phyloP scores from a whole-genome alignment of 2,888 invertebrate genomes.

The Hypselothyrea guttata region DNA sequence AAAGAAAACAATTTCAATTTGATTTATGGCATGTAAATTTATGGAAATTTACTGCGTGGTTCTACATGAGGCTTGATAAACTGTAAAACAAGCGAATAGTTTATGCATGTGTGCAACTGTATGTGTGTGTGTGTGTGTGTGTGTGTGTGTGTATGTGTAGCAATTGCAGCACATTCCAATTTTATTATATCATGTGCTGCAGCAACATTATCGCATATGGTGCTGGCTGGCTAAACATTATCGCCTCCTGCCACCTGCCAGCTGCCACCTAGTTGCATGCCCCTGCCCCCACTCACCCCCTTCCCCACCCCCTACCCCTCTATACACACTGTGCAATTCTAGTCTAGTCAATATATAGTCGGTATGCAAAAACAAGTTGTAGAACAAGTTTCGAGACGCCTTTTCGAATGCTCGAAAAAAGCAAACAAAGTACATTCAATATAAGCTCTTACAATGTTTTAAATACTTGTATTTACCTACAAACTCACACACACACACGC shows the following conservation, averaged over 20 bases:
- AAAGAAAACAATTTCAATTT: conserved; percentile 62
- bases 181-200: conserved; percentile 72
- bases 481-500: conserved; percentile 20
- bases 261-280: conserved; percentile 2
- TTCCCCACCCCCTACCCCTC: not conserved
- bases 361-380: conserved; percentile 76
- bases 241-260: conserved; percentile 32
- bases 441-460: conserved; percentile 41
- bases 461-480: conserved; percentile 29
- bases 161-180: conserved; percentile 70
- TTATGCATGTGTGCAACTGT: conserved; percentile 19
- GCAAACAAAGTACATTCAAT: too few relatives aligned
- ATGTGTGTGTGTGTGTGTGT: not conserved
- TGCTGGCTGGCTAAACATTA: conserved; percentile 51
- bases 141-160: conserved; percentile 24
- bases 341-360: conserved; percentile 32
- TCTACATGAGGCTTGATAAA: conserved; percentile 53
- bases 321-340: conserved; percentile 42
- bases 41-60: conserved; percentile 70
- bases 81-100: conserved; percentile 57
- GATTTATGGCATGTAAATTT: conserved; percentile 76
- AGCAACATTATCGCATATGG: conserved; percentile 73
- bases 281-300: conserved; percentile 10
- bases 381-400: conserved; percentile 79
- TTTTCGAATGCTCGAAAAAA: conserved; percentile 34